Percentiles rank a stretch among this genome's conserved stretches.
Evolutionary conservation across 92 coral and sea anemone genomes (phyloP).

Genomic region (Muricea muricata): DNA sequence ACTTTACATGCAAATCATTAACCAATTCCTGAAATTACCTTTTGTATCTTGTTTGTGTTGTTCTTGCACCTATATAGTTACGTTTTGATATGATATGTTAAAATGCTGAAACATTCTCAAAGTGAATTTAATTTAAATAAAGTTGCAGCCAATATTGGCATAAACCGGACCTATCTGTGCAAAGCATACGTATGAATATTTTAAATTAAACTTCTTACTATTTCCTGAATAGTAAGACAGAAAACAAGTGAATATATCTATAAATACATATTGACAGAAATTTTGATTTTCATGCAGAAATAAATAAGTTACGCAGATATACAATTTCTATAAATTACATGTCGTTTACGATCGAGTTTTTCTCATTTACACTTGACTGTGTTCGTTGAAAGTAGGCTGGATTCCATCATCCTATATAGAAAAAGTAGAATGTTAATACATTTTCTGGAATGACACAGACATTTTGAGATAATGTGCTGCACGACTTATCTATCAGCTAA

Average conservation of each 20-base stretch:
- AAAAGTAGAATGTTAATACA: not conserved
- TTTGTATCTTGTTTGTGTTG: too few species aligned
- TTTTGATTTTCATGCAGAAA: not conserved
- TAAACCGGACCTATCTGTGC: not conserved
- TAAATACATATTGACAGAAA: not conserved
- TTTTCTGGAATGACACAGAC: not conserved
- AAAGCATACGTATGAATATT: not conserved
- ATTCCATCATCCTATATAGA: slow-evolving; percentile 12
- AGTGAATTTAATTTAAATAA: too few species aligned
- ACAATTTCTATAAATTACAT: not conserved
- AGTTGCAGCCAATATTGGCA: too few species aligned
- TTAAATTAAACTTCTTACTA: not conserved
- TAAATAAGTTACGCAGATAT: not conserved
- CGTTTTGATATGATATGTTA: too few species aligned
- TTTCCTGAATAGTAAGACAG: not conserved
- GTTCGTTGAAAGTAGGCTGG: slow-evolving; percentile 7
- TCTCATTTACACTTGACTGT: slow-evolving; percentile 23
- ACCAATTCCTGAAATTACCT: too few species aligned
- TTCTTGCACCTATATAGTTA: too few species aligned
- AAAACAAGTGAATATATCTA: not conserved
- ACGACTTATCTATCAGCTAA: not conserved
- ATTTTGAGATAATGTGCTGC: not conserved
- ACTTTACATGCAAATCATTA: too few species aligned
- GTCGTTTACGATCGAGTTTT: not conserved
- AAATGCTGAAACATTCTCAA: too few species aligned